Evolutionary conservation across 2,888 invertebrate species (phyloP).

Genomic region (Diploptera punctata): DNA sequence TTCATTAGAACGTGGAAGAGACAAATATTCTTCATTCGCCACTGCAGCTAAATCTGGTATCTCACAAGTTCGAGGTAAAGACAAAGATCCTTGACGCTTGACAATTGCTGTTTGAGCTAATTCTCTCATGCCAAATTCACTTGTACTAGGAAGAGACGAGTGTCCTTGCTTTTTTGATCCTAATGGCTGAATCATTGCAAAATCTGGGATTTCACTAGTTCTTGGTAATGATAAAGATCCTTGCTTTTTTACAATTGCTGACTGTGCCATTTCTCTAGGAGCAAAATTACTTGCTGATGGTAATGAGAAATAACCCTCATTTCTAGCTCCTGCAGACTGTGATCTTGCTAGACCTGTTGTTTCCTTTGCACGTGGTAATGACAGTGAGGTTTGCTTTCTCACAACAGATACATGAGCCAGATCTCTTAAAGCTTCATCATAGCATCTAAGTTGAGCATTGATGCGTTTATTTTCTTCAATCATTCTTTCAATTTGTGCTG

Average conservation of each 20-base stretch:
- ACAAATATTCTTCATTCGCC: conserved; percentile 38
- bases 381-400: conserved; percentile 40
- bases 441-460: conserved; percentile 48
- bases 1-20: conserved; percentile 42
- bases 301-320: conserved; percentile 15
- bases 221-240: conserved; percentile 37
- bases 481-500: conserved; percentile 34
- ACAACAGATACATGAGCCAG: conserved; percentile 45
- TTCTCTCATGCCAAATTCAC: conserved; percentile 39
- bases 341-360: conserved; percentile 20
- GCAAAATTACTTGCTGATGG: conserved; percentile 37
- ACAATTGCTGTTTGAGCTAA: conserved; percentile 37
- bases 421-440: conserved; percentile 49
- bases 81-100: conserved; percentile 35
- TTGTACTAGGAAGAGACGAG: conserved; percentile 36
- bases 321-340: conserved; percentile 22
- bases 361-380: conserved; percentile 30
- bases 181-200: conserved; percentile 28
- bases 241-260: conserved; percentile 40
- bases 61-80: conserved; percentile 38
- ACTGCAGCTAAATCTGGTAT: conserved; percentile 25
- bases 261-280: conserved; percentile 47
- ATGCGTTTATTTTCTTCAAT: conserved; percentile 45
- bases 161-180: conserved; percentile 35
- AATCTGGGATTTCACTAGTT: conserved; percentile 30